These are phyloP conservation scores for Saccostrea cuccullata DNA, from an alignment of 1,140 invertebrate genomes.

Conservation along the genomic window DNA sequence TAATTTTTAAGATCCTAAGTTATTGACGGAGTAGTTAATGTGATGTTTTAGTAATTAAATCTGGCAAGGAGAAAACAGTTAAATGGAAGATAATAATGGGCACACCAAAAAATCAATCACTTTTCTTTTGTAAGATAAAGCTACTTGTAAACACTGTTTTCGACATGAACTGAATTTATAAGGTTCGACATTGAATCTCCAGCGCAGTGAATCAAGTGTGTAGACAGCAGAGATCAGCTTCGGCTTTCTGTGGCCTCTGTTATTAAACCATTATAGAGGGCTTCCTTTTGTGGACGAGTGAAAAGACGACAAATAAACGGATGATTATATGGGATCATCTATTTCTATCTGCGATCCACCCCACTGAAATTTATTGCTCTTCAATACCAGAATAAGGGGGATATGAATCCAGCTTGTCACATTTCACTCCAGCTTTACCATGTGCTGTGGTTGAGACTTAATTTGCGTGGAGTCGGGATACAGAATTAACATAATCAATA, in stretches of 20 bases:
- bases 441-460: slow-evolving; percentile 28
- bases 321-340: slow-evolving; percentile 34
- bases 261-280: slow-evolving; percentile 34
- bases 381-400: not conserved
- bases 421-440: slow-evolving; percentile 6
- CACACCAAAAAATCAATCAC: slow-evolving; percentile 16
- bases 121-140: not conserved
- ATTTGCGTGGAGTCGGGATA: slow-evolving; percentile 29
- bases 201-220: slow-evolving; percentile 18
- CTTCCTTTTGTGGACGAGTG: slow-evolving; percentile 31
- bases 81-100: slow-evolving; percentile 17
- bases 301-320: slow-evolving; percentile 33
- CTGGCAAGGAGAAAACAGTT: not conserved
- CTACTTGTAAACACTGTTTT: slow-evolving; percentile 20
- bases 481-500: slow-evolving; percentile 34
- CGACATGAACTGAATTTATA: slow-evolving; percentile 27
- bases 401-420: not conserved
- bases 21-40: not conserved
- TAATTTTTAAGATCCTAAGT: not conserved
- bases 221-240: slow-evolving; percentile 7
- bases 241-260: slow-evolving; percentile 23
- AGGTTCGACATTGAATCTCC: not conserved
- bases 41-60: slow-evolving; percentile 16
- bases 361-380: slow-evolving; percentile 32
- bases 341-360: slow-evolving; percentile 22